Conservation (phyloP, 2,888 invertebrate species). For the Leucophora obtusa region DNA sequence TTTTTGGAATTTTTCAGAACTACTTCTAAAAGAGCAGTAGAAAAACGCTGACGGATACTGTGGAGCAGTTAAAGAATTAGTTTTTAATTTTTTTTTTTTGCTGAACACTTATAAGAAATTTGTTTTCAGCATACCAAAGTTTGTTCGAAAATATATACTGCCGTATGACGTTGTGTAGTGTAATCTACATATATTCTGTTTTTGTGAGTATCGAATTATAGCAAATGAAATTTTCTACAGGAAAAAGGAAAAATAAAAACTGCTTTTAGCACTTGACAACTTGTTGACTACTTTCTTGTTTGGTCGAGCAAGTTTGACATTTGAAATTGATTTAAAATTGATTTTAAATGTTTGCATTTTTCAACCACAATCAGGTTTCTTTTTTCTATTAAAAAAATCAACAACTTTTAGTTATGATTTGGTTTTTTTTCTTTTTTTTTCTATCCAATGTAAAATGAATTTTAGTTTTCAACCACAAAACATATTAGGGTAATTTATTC, state of each 20-base stretch:
- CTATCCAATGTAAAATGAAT: too few species aligned
- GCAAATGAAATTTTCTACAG: not conserved
- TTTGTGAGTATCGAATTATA: not conserved
- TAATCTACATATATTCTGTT: not conserved
- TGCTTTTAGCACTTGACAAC: constrained; percentile 29
- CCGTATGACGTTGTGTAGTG: too few species aligned
- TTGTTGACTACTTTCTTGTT: constrained; percentile 25
- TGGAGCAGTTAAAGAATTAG: too few species aligned
- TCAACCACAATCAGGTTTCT: not conserved
- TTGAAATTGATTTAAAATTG: constrained; percentile 47
- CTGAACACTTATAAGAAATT: too few species aligned
- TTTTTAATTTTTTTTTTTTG: too few species aligned
- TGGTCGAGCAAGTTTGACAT: constrained; percentile 42
- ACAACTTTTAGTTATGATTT: not conserved
- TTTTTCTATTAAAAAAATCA: not conserved
- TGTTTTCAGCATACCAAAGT: too few species aligned
- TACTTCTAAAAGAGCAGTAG: too few species aligned
- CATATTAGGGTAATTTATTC: too few species aligned
- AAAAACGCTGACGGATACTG: too few species aligned
- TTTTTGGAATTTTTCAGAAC: too few species aligned
- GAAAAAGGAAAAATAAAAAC: constrained; percentile 7
- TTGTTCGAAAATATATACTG: too few species aligned
- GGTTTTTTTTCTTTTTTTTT: not conserved
- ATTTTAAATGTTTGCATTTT: constrained; percentile 34
- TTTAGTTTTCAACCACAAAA: too few species aligned